Evolutionary conservation across 2,113 vertebrate genomes (phyloP).

Genomic region (Peromyscus maniculatus): DNA sequence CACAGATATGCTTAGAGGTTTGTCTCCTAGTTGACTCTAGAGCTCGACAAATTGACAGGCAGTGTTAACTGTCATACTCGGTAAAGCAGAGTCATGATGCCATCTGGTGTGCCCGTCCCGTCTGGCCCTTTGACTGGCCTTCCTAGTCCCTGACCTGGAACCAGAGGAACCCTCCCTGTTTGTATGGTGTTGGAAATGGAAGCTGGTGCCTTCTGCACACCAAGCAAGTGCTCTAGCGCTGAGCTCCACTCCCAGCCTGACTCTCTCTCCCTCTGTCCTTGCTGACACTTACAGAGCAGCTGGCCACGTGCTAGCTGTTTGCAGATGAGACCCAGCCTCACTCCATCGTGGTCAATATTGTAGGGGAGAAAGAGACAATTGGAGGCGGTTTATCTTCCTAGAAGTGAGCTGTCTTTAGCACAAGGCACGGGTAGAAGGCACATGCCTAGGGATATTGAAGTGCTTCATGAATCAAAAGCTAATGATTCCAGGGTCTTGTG

Average conservation of each 20-base stretch:
- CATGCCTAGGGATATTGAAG: background rate
- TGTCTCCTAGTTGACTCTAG: background rate
- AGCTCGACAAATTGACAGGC: background rate
- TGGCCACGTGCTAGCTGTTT: background rate
- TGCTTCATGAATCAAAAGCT: slow-evolving; percentile 65
- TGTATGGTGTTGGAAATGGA: background rate
- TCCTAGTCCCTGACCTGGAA: background rate
- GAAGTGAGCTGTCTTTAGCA: slow-evolving; percentile 55
- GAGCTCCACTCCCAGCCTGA: background rate
- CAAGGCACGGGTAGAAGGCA: background rate
- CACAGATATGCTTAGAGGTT: background rate
- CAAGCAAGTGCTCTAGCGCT: background rate
- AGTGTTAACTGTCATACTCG: background rate
- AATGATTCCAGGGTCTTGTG: slow-evolving; percentile 62
- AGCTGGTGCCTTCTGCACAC: background rate
- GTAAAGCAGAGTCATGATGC: background rate
- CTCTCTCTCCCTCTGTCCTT: background rate
- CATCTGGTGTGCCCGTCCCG: background rate
- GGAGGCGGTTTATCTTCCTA: slow-evolving; percentile 57
- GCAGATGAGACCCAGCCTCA: background rate
- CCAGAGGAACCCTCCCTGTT: background rate
- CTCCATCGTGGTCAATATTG: slow-evolving; percentile 42
- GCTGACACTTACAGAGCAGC: slow-evolving; percentile 1
- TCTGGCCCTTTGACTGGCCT: background rate
- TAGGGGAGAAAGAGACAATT: slow-evolving; percentile 59